Percentiles rank a stretch among this genome's conserved stretches.
Conservation (phyloP, 2,797 vertebrate genomes). For the Discoglossus pictus region DNA sequence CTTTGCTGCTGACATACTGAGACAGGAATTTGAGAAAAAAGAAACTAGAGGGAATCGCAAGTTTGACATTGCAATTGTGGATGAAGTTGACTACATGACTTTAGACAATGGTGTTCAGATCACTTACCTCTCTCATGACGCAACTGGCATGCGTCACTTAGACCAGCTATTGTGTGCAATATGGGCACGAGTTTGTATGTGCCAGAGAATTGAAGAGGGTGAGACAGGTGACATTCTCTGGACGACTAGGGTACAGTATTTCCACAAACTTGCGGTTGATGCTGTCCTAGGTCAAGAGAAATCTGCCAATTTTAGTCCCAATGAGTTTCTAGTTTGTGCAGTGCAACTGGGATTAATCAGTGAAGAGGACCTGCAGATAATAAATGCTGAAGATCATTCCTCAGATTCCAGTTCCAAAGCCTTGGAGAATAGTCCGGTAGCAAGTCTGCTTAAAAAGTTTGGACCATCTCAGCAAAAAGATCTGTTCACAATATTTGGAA, state of each 20-base stretch:
- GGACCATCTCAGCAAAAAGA: conserved; percentile 40
- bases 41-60: conserved; percentile 43
- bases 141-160: conserved; percentile 53
- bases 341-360: conserved; percentile 40
- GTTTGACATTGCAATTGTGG: conserved; percentile 58
- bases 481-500: conserved; percentile 43
- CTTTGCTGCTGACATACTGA: conserved; percentile 55
- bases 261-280: conserved; percentile 47
- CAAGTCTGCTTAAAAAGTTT: conserved; percentile 47
- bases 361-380: conserved; percentile 42
- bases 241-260: conserved; percentile 53
- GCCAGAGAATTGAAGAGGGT: conserved; percentile 53
- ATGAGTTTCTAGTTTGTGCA: conserved; percentile 43
- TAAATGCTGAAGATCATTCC: neutral
- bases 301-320: conserved; percentile 28
- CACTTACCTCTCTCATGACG: conserved; percentile 59
- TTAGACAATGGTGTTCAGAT: conserved; percentile 60
- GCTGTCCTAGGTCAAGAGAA: conserved; percentile 37
- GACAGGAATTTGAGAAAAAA: conserved; percentile 57
- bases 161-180: conserved; percentile 56
- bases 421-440: conserved; percentile 15
- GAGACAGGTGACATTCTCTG: conserved; percentile 53
- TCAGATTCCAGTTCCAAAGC: neutral
- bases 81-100: conserved; percentile 62
- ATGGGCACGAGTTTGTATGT: conserved; percentile 56